Base-by-base conservation (phyloP, 2,888 invertebrate genomes). In the Rosalia funebris region DNA sequence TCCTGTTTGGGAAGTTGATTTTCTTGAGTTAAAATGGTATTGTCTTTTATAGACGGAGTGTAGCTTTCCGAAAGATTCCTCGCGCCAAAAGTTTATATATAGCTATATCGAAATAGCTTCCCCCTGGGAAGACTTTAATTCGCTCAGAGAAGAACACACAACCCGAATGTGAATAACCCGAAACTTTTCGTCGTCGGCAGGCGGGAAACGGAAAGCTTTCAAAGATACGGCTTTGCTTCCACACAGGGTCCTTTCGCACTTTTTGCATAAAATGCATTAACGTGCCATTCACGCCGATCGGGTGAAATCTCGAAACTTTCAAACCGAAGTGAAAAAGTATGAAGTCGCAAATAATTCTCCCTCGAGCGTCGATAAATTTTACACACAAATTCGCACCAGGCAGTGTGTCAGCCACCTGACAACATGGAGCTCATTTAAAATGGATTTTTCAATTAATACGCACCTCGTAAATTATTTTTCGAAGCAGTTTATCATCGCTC, bases 201-300 rank as follows among this genome's bases (percentile, higher is more conserved):
- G 11, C 32, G 17, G 5, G 34, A 19, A 19, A 34, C 19, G 34
- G 15, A 14, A 44, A 54, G 54, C 54, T 54, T 54, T 54, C 32
- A 45, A 54, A 32, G 20, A 19, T 54, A 34, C 17, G 44, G 19
- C 31, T 41, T 53, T 32, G 54, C 34, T 44, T 14, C 11, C 31
- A 41, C 36, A n/a, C 34, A 12, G 39, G 25, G 25, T 50, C 31
- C 50, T 15, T 50, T 39, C 39, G 16, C 20, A 25, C 25, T 20
- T 39, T 39, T 39, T 39, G 15, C 39, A 25, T 14, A 15, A 15
- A 37, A 50, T 50, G 39, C 54, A 54, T 54, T 54, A 54, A 15
- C 15, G 19, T 10, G 12, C n/a, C 39, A 12, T 39, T 20, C 37
- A 44, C 36, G 19, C n/a, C 39, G n/a, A 19, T 20, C 15, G 20